These are phyloP conservation scores for Malaclemys terrapin DNA, from an alignment of 2,113 vertebrate genomes.

Conservation along the genomic window DNA sequence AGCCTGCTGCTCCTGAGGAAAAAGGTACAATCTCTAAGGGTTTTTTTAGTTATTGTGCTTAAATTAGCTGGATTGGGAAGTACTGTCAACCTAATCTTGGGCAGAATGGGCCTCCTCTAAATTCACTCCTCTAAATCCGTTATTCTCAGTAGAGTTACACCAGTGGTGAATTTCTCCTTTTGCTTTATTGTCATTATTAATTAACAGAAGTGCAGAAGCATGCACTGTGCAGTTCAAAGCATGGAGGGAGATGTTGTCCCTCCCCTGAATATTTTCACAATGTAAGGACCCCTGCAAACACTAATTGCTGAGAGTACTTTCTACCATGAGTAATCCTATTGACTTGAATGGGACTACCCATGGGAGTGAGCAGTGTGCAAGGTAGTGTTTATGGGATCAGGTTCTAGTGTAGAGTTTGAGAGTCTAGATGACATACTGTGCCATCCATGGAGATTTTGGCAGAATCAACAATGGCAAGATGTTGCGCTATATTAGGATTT, in stretches of 20 bases:
- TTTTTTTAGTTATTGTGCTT: neutral
- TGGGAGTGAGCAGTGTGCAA: neutral
- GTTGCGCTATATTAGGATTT: neutral
- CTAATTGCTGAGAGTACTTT: neutral
- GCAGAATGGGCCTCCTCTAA: neutral
- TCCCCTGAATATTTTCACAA: neutral
- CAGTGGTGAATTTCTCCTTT: neutral
- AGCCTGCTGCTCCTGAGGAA: neutral
- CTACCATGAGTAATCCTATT: neutral
- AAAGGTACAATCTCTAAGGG: neutral
- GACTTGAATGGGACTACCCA: neutral
- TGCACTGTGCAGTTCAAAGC: neutral
- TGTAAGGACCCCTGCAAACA: neutral
- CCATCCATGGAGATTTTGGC: neutral
- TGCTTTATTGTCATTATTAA: neutral
- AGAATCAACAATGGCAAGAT: neutral
- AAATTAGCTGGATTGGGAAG: neutral
- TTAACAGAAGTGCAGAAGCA: neutral
- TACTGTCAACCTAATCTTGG: neutral
- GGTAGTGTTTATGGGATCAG: neutral
- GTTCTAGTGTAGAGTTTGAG: neutral
- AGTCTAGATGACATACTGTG: neutral
- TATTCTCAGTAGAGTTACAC: neutral
- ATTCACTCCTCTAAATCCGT: neutral
- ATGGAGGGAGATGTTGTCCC: neutral